Percentiles rank a stretch among this genome's conserved stretches.
Evolutionary conservation across 2,888 invertebrate genomes (phyloP).

Genomic region (Didymodactylos carnosus): DNA sequence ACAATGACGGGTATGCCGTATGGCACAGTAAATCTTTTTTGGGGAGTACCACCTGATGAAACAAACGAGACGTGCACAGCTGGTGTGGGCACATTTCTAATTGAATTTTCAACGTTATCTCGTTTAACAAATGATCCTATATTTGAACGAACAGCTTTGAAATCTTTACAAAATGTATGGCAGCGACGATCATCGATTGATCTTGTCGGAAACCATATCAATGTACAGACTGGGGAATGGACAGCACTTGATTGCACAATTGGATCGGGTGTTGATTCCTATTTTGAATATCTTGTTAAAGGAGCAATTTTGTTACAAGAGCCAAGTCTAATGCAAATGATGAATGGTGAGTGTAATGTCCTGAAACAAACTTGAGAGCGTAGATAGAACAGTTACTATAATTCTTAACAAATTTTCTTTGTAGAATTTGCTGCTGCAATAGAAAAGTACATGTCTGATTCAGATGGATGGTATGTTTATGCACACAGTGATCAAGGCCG

Average conservation of each 20-base stretch:
- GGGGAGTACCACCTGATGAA: slow-evolving; percentile 79
- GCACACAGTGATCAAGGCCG: slow-evolving; percentile 91
- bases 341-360: neutral
- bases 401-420: slow-evolving; percentile 7
- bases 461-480: slow-evolving; percentile 90
- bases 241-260: slow-evolving; percentile 93
- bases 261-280: slow-evolving; percentile 73
- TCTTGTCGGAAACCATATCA: slow-evolving; percentile 76
- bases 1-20: slow-evolving; percentile 71
- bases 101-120: slow-evolving; percentile 84
- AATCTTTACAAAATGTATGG: slow-evolving; percentile 70
- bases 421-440: slow-evolving; percentile 23
- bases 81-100: slow-evolving; percentile 81
- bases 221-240: slow-evolving; percentile 81
- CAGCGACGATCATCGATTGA: slow-evolving; percentile 61
- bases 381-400: neutral
- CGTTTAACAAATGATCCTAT: slow-evolving; percentile 63
- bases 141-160: slow-evolving; percentile 71
- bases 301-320: slow-evolving; percentile 70
- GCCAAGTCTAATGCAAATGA: slow-evolving; percentile 52
- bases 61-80: slow-evolving; percentile 93
- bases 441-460: slow-evolving; percentile 49
- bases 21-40: slow-evolving; percentile 74
- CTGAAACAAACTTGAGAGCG: no score
- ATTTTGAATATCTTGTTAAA: slow-evolving; percentile 92